Percentiles rank a stretch among this genome's conserved stretches.
Conservation (phyloP, 2,113 vertebrate genomes). For the Dinomys branickii region DNA sequence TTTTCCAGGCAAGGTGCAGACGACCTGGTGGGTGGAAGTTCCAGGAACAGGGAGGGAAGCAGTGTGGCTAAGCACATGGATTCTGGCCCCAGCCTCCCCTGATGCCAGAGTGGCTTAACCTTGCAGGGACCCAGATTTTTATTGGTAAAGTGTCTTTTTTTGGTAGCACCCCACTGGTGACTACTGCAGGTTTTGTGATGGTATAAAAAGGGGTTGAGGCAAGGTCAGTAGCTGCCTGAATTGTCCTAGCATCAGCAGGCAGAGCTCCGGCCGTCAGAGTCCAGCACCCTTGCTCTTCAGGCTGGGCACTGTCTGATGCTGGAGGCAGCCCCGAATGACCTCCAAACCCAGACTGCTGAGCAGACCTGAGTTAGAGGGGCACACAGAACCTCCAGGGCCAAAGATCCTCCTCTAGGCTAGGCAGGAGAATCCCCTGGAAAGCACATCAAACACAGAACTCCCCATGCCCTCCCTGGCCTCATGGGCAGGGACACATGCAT, state of each 20-base stretch:
- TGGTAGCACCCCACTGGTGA: background rate
- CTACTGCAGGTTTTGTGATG: background rate
- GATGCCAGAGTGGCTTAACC: background rate
- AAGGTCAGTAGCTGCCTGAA: background rate
- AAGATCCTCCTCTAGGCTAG: background rate
- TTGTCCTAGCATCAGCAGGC: background rate
- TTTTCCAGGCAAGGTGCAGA: background rate
- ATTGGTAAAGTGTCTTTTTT: background rate
- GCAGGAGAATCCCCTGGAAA: background rate
- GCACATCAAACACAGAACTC: background rate
- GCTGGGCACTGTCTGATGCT: background rate
- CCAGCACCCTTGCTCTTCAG: background rate
- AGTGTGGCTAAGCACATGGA: background rate
- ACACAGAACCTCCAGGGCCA: background rate
- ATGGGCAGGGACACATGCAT: rapidly evolving
- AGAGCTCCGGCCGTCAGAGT: background rate
- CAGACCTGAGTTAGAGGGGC: background rate
- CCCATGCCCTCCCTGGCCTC: background rate
- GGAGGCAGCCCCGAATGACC: background rate
- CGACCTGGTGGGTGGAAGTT: rapidly evolving
- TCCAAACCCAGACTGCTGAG: background rate
- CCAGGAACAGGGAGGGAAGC: background rate
- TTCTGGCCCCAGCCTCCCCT: background rate
- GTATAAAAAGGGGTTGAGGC: background rate
- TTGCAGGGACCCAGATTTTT: background rate